Base-by-base conservation (phyloP, 2,888 invertebrate species). In the Ectemnius cavifrons region DNA sequence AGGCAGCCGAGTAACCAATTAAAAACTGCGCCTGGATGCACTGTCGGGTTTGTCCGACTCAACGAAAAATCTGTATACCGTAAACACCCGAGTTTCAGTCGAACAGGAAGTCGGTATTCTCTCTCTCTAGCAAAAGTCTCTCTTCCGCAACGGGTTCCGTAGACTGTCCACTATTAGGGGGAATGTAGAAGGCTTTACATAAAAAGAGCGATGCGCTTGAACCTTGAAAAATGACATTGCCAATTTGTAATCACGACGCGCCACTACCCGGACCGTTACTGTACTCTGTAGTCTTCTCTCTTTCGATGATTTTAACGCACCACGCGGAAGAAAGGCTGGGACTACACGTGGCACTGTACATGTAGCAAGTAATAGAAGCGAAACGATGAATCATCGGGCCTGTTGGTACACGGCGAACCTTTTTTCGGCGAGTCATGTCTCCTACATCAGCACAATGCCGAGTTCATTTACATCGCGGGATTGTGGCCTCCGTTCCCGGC, bases 351-450 rank as follows among this genome's bases (percentile, higher is more conserved):
- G 16, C 18, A 37, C 23, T 27, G 20, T 16, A 23, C 52, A 52
- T 67, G 56, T 47, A 71, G 58, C 60, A 67, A 16, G 49, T 16
- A 73, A 70, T 71, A 67, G 69, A 73, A 71, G 58, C 56, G 46
- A 63, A 81, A 75, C 60, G 79, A 68, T 79, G 73, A 81, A 62
- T 77, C 72, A 74, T 58, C 70, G 59, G 16, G 57, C 67, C 67
- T 67, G 71, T 37, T 8, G 37, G 37, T 68, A 52, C 63, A 70
- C 57, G 49, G 37, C 20, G 18, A 27, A 13, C 14, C 45, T 75
- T 79, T 73, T 78, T 79, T 65, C 60, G 71, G 47, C 58, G 69
- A 67, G 70, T 77, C 66, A 68, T 49, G 45, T 70, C 59, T 61
- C 63, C 37, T 47, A 20, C 49, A 16, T 23, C 28, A 56, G 69